Evolutionary conservation across 1,140 invertebrate species (phyloP).

Genomic region (Drosophila varians): DNA sequence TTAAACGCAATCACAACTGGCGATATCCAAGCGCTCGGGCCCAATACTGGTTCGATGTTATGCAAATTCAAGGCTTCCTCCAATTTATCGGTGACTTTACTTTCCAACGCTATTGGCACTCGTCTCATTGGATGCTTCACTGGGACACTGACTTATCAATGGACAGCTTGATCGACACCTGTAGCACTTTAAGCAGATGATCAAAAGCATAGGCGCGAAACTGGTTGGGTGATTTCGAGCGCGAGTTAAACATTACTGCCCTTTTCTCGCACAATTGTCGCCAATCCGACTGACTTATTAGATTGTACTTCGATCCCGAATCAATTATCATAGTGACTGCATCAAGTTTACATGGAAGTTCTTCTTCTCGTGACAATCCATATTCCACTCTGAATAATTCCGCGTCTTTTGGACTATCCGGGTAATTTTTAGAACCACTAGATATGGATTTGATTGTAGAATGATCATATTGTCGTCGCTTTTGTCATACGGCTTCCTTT

Average conservation of each 20-base stretch:
- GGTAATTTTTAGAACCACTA: too few relatives aligned
- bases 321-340: neutral
- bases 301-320: neutral
- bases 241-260: constrained; percentile 1
- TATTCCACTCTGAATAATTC: constrained; percentile 1
- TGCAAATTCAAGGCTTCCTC: too few relatives aligned
- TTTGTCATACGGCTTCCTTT: neutral
- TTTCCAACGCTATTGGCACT: too few relatives aligned
- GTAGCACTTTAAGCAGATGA: too few relatives aligned
- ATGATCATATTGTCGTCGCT: neutral
- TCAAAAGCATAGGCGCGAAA: constrained; percentile 6
- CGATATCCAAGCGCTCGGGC: neutral
- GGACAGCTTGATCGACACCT: neutral
- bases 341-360: neutral
- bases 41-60: too few relatives aligned
- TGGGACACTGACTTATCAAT: neutral
- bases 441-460: too few relatives aligned
- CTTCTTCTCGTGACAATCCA: neutral
- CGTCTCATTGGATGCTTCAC: too few relatives aligned
- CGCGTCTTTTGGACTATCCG: neutral
- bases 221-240: neutral
- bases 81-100: too few relatives aligned
- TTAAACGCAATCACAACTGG: too few relatives aligned
- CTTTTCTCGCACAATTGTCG: neutral
- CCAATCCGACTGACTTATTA: neutral